Percentiles rank a stretch among this genome's conserved stretches.
phyloP scores from a whole-genome alignment of 2,113 vertebrate genomes.

The Cephalopterus ornatus region DNA sequence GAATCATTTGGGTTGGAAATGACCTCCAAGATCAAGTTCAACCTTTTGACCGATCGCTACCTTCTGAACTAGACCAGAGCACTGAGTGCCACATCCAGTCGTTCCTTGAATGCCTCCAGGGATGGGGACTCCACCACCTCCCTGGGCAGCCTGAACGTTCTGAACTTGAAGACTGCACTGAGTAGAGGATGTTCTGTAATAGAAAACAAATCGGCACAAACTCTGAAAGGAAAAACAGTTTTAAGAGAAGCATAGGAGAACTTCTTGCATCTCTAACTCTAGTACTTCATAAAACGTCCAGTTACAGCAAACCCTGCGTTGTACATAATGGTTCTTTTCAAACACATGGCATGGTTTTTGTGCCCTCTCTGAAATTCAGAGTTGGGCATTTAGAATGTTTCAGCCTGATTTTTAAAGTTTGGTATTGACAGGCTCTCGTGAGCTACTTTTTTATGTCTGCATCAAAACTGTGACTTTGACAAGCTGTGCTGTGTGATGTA shows the following conservation, averaged over 20 bases:
- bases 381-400: neutral
- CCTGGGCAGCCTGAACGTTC: neutral
- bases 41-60: neutral
- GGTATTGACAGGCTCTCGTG: neutral
- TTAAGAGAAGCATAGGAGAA: neutral
- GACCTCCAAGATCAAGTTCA: neutral
- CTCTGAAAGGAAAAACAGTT: neutral
- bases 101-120: neutral
- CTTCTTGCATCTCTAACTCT: neutral
- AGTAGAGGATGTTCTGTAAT: neutral
- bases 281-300: neutral
- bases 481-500: neutral
- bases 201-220: neutral
- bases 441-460: neutral
- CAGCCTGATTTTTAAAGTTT: neutral
- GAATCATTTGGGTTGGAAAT: neutral
- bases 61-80: neutral
- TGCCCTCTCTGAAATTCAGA: neutral
- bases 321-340: neutral
- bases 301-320: neutral
- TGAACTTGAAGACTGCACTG: neutral
- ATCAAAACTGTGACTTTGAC: neutral
- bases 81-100: neutral
- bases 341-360: neutral
- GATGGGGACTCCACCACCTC: neutral